Evolutionary conservation across 1,140 invertebrate species (phyloP), one percentile per base, ranked within the genome.

Genomic region (Procambarus virginalis): DNA sequence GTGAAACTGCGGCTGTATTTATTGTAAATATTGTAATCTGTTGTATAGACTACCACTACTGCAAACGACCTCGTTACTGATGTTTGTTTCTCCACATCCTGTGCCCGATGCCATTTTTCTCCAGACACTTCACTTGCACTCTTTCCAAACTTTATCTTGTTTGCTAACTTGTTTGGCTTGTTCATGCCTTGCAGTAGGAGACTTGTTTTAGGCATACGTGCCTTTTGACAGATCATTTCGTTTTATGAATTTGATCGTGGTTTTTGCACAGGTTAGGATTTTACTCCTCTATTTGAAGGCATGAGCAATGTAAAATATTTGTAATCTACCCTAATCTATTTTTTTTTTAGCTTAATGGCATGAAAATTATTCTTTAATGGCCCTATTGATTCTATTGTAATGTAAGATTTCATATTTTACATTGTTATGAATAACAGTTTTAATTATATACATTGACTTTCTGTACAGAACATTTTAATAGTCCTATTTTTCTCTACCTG

Each of bases 391-490:
- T 86, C 84, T 90, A 90, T 85, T 90, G 89, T 86, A 90, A 85
- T 90, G 84, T 90, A 90, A 90, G 83, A 90, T 80, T 90, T 90
- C 89, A 90, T 90, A 90, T 90, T 90, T 90, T 90, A 90, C 84
- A 86, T 90, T 90, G 89, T 90, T 90, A 90, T 90, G 83, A 86
- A 90, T 90, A 90, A 86, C 89, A 90, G 89, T 90, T 90, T 90
- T 90, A 90, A 90, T 90, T 90, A 86, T 90, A 90, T 90, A 90
- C 89, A 90, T 81, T 86, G 84, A 85, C 83, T 90, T 90, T 90
- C 83, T 85, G 89, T 90, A 90, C 84, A 89, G 87, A 89, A 78
- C 83, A 90, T 90, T 90, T 90, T 85, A 90, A 90, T 90, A 90
- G 89, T 85, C 89, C 89, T 90, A 85, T 90, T 84, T 89, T 90